Conservation (phyloP, 92 coral and sea anemone species). For the Paramuricea clavata region DNA sequence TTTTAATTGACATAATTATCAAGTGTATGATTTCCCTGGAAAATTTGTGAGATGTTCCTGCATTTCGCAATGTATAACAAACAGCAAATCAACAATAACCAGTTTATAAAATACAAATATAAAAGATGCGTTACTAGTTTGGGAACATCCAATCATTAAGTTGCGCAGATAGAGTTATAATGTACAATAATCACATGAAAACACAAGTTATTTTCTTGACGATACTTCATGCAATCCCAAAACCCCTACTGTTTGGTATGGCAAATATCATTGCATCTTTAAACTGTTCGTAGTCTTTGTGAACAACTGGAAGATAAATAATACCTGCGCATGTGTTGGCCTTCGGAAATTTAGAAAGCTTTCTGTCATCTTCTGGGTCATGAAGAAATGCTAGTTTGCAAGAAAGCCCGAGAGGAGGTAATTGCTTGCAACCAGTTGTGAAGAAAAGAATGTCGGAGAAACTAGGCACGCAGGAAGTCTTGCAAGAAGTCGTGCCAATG, state of each 20-base stretch:
- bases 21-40: no score
- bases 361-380: constrained; percentile 52
- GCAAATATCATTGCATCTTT: constrained; percentile 31
- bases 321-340: constrained; percentile 51
- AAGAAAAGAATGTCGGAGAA: constrained; percentile 58
- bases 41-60: no score
- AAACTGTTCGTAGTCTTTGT: background rate
- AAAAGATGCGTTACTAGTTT: no score
- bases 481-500: constrained; percentile 67
- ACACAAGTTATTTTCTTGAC: no score
- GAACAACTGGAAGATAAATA: constrained; percentile 47
- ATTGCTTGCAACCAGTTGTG: constrained; percentile 50
- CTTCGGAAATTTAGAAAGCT: constrained; percentile 53
- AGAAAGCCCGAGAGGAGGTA: constrained; percentile 65
- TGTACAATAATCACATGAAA: background rate
- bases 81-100: no score
- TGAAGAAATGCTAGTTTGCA: constrained; percentile 65
- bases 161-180: no score
- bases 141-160: background rate
- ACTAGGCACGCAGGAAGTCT: constrained; percentile 21
- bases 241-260: constrained; percentile 6
- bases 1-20: no score
- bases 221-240: constrained; percentile 13
- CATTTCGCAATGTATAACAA: no score
- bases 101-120: no score